Conservation (phyloP, 2,797 vertebrate genomes). For the Rhinogobio ventralis region DNA sequence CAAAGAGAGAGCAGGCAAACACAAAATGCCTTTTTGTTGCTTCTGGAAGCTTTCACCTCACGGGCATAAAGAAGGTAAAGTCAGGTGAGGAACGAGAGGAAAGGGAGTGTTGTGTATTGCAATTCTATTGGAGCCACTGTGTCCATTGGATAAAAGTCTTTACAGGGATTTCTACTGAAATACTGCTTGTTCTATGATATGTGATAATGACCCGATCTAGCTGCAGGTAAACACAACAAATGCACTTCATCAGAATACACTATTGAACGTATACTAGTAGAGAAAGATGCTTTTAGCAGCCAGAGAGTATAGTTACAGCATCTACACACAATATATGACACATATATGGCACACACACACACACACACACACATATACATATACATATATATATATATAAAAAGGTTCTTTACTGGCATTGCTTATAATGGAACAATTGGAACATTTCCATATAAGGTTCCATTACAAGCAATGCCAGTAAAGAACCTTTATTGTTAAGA, state of each 20-base stretch:
- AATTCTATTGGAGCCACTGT: not conserved
- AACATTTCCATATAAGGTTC: too few species aligned
- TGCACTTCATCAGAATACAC: not conserved
- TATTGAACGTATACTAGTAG: not conserved
- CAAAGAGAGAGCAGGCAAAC: conserved; percentile 10
- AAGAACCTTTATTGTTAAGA: not conserved
- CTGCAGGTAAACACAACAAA: not conserved
- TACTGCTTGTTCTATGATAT: not conserved
- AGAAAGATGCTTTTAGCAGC: not conserved
- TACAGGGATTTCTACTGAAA: not conserved
- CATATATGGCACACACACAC: too few species aligned
- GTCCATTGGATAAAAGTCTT: not conserved
- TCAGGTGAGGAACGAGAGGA: not conserved
- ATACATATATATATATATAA: too few species aligned
- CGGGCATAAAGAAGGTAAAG: conserved; percentile 4
- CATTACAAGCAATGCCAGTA: not conserved
- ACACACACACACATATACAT: too few species aligned
- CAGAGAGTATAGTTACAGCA: too few species aligned
- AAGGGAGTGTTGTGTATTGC: not conserved
- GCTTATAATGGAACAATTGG: too few species aligned
- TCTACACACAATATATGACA: too few species aligned
- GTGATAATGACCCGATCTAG: not conserved
- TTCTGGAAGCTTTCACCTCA: not conserved
- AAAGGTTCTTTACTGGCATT: too few species aligned
- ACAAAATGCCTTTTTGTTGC: conserved; percentile 17